Conservation (phyloP, 2,113 vertebrate genomes). For the Anguilla japonica region DNA sequence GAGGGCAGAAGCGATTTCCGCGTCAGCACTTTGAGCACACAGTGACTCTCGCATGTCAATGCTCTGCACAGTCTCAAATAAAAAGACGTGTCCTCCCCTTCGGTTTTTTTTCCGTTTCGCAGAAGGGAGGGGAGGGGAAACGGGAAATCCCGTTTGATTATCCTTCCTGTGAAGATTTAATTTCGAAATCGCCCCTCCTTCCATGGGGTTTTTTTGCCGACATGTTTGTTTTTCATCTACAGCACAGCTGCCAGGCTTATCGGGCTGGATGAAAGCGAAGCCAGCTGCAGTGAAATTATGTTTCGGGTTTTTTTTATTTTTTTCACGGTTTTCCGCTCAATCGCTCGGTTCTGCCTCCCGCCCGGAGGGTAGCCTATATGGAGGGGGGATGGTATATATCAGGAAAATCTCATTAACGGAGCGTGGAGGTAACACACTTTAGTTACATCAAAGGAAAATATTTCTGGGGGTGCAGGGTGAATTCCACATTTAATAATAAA, state of each 20-base stretch:
- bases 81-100: background rate
- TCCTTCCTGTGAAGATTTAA: conserved; percentile 9
- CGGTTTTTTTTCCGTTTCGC: background rate
- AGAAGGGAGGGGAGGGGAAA: background rate
- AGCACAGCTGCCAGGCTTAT: background rate
- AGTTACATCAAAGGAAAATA: background rate
- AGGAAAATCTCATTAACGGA: background rate
- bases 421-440: background rate
- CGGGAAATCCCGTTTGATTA: conserved; percentile 25
- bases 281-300: background rate
- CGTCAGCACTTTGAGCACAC: background rate
- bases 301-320: background rate
- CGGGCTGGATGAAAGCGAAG: background rate
- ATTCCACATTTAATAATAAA: background rate
- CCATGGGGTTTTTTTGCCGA: background rate
- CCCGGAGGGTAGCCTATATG: no score
- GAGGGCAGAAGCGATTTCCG: background rate
- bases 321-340: background rate
- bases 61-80: conserved; percentile 1
- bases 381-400: background rate
- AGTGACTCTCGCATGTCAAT: background rate
- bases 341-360: background rate
- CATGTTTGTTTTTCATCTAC: conserved; percentile 11
- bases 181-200: background rate
- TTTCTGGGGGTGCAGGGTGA: background rate